Evolutionary conservation across 1,140 invertebrate genomes (phyloP).

Genomic region (Aphidius gifuensis): DNA sequence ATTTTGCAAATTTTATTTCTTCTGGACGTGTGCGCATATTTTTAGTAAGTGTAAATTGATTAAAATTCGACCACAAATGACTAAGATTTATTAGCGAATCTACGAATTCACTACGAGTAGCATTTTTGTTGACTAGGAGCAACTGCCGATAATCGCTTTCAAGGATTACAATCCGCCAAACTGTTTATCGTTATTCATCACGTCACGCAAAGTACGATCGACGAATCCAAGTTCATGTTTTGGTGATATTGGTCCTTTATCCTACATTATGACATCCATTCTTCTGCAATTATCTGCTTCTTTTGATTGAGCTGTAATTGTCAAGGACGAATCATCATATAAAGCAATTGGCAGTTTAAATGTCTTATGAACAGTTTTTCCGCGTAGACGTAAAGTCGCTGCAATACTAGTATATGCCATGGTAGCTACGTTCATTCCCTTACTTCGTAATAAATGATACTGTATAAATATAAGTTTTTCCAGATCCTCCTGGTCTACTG

Average conservation of each 20-base stretch:
- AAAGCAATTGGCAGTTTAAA: background rate
- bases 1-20: conserved; percentile 24
- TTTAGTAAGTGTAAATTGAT: conserved; percentile 19
- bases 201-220: conserved; percentile 5
- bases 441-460: too few species aligned
- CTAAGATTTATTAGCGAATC: conserved; percentile 24
- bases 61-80: conserved; percentile 24
- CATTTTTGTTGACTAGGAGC: background rate
- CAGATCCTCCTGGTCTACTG: too few species aligned
- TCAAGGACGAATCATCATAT: background rate
- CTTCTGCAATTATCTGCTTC: background rate
- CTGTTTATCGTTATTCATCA: conserved; percentile 3
- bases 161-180: conserved; percentile 15
- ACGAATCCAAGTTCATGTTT: background rate
- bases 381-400: background rate
- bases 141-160: conserved; percentile 4
- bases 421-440: too few species aligned
- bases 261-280: background rate
- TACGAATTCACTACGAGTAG: conserved; percentile 21
- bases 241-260: background rate
- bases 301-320: background rate
- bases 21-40: conserved; percentile 20
- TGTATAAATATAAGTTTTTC: too few species aligned
- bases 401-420: background rate
- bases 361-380: conserved; percentile 1